Conservation (phyloP, 2,888 invertebrate genomes). For the Octonoba sinensis region DNA sequence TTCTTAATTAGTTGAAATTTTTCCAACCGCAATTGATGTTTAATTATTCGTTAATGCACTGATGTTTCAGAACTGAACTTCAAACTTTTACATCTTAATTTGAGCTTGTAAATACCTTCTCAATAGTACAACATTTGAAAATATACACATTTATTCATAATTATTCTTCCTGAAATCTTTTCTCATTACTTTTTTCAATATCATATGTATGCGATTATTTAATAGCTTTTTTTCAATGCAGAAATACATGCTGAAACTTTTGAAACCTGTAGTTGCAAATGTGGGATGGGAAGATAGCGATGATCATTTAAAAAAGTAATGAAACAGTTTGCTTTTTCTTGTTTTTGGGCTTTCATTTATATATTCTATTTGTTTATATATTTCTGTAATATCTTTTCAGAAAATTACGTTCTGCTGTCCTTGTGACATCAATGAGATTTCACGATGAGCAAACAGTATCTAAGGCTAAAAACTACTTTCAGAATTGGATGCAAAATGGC, state of each 20-base stretch:
- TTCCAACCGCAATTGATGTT: no score
- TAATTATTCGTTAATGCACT: no score
- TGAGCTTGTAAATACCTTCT: no score
- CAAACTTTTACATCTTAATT: no score
- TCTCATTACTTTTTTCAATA: neutral
- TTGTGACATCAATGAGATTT: constrained; percentile 81
- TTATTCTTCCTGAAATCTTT: no score
- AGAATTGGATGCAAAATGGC: constrained; percentile 80
- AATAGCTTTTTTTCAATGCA: constrained; percentile 45
- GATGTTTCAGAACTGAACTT: no score
- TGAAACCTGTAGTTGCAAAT: constrained; percentile 76
- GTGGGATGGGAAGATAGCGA: constrained; percentile 79
- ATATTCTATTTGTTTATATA: constrained; percentile 7
- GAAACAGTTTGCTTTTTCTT: neutral
- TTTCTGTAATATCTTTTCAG: constrained; percentile 72
- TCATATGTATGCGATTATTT: neutral
- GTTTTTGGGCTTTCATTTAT: neutral
- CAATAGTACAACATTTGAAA: no score
- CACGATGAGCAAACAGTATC: constrained; percentile 80
- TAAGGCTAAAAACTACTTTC: constrained; percentile 79
- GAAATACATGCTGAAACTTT: constrained; percentile 74
- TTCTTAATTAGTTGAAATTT: no score
- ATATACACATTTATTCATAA: no score
- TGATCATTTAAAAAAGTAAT: constrained; percentile 77
- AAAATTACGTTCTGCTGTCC: constrained; percentile 80